These are phyloP conservation scores for Drosophila kurseongensis DNA, from an alignment of 1,140 invertebrate species.

Conservation along the genomic window DNA sequence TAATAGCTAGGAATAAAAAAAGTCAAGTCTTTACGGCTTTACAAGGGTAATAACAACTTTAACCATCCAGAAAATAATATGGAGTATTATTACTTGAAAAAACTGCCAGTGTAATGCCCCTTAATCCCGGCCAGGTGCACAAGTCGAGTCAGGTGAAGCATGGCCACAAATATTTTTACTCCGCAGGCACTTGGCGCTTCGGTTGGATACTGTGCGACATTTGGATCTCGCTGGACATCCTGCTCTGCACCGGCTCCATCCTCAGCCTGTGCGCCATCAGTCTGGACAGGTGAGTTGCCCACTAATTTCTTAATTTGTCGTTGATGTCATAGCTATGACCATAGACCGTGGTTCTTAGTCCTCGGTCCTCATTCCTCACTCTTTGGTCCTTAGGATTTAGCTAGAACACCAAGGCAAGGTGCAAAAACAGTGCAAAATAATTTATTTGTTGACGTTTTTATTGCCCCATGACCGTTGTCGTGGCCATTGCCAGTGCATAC, in stretches of 20 bases:
- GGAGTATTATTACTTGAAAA: neutral
- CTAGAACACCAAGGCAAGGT: slow-evolving; percentile 53
- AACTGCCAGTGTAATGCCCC: slow-evolving; percentile 10
- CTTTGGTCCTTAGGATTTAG: slow-evolving; percentile 6
- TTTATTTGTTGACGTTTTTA: slow-evolving; percentile 73
- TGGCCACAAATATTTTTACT: slow-evolving; percentile 31
- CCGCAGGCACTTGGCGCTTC: slow-evolving; percentile 90
- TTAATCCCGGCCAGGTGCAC: slow-evolving; percentile 12
- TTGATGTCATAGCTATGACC: slow-evolving; percentile 52
- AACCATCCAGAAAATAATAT: slow-evolving; percentile 10
- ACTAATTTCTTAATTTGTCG: slow-evolving; percentile 55
- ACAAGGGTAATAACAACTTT: too few relatives aligned
- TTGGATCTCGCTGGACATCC: slow-evolving; percentile 96
- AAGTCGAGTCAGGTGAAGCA: slow-evolving; percentile 6
- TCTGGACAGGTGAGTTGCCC: slow-evolving; percentile 88
- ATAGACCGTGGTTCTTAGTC: neutral
- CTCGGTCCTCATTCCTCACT: neutral
- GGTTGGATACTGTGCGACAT: slow-evolving; percentile 93
- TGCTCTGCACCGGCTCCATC: slow-evolving; percentile 95
- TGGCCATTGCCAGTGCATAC: slow-evolving; percentile 27
- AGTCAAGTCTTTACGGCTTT: too few relatives aligned
- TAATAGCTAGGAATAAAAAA: too few relatives aligned
- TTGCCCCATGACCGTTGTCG: slow-evolving; percentile 55
- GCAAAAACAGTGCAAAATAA: slow-evolving; percentile 69
- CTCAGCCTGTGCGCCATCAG: slow-evolving; percentile 93